Base-by-base conservation (phyloP, 2,797 vertebrate genomes). In the Heterohyrax brucei region DNA sequence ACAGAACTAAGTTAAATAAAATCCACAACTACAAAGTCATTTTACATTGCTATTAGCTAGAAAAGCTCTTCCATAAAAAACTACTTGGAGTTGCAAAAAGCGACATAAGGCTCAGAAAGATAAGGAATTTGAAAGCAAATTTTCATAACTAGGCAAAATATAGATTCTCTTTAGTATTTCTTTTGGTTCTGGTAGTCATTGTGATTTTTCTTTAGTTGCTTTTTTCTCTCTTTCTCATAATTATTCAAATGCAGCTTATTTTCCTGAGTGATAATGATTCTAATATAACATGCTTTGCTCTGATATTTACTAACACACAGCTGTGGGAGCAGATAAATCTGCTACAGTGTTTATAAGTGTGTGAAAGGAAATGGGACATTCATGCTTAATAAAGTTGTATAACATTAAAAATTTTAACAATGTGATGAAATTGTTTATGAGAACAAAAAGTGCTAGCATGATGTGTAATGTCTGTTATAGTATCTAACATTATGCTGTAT, bases 271-370 rank as follows among this genome's bases (percentile, higher is more conserved):
- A 87, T 46, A n/a, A 87, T 2, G 66, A 39, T 95, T 97, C 94
- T 94, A 82, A 95, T 87, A 75, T 16, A 66, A 24, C 53, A 13
- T 50, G 75, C 39, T 62, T 85, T 97, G 48, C 91, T 93, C 44
- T 95, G 95, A 92, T 93, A 87, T 81, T 98, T 97, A 97, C 56
- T 79, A 96, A 85, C 81, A 96, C 39, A 83, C 4, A 85, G 86
- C 44, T 94, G 19, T 82, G 33, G 53, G 85, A 92, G 62, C 14
- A 95, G 30, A 89, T 68, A 97, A 78, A 68, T 95, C 86, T 84
- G 83, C 83, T 61, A 56, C 2, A 85, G 48, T 1, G 0, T 85
- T 94, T 96, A 87, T 94, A 72, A 78, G 6, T 76, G 28, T 95
- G 10, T 93, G 77, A 70, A 93, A 96, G 28, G 30, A 48, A 94